Conservation (phyloP, 1,140 invertebrate genomes). For the Papilio polytes region DNA sequence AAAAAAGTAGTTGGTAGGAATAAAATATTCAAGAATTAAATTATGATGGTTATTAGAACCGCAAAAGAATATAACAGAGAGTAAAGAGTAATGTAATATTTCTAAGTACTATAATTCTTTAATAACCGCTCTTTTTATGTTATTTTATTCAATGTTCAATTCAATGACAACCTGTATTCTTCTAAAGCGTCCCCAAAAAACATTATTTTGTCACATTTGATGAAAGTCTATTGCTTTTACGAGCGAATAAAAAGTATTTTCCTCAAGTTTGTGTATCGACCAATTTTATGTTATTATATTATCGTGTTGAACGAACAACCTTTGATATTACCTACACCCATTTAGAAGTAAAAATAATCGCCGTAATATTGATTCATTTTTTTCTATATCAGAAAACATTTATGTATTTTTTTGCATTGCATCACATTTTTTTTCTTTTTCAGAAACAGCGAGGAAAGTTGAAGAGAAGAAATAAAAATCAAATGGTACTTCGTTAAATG, state of each 20-base stretch:
- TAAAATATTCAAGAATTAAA: too few species aligned
- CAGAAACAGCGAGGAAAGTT: background rate
- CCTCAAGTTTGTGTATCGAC: background rate
- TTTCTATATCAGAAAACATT: background rate
- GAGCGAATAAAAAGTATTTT: conserved; percentile 1
- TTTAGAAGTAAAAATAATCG: background rate
- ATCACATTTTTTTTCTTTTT: background rate
- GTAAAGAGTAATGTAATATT: too few species aligned
- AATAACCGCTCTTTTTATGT: too few species aligned
- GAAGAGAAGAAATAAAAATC: background rate
- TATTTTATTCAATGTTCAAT: background rate
- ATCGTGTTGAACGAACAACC: background rate
- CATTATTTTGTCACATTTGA: background rate
- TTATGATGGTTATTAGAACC: too few species aligned
- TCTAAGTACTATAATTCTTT: too few species aligned
- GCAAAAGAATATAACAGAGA: too few species aligned
- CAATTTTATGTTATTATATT: background rate
- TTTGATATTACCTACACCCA: background rate
- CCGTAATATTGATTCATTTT: background rate
- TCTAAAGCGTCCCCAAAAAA: background rate
- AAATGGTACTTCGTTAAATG: background rate
- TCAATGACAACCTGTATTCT: background rate
- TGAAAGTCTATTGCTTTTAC: conserved; percentile 5
- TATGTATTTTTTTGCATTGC: background rate
- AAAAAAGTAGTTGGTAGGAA: background rate